Percentiles rank a stretch among this genome's conserved stretches.
phyloP scores from a whole-genome alignment of 2,888 invertebrate species.

The Thumatha senex region DNA sequence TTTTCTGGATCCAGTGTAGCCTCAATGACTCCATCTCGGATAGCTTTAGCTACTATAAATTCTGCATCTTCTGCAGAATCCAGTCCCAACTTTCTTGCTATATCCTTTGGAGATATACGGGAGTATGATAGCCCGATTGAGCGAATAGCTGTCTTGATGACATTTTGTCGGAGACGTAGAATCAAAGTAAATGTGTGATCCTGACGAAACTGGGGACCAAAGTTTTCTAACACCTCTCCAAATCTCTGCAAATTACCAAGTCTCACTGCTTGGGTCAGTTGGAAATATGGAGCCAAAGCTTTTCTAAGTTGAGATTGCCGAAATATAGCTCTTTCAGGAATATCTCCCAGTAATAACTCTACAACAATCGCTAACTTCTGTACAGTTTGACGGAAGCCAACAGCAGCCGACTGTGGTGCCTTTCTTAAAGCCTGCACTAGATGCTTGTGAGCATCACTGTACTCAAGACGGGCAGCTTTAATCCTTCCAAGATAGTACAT shows the following conservation, averaged over 20 bases:
- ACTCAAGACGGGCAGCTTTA: constrained; percentile 98
- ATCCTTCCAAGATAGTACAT: constrained; percentile 98
- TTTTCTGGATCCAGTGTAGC: constrained; percentile 97
- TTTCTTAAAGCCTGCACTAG: constrained; percentile 97
- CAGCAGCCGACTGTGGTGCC: constrained; percentile 98
- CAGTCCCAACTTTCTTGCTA: constrained; percentile 95
- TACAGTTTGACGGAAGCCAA: constrained; percentile 98
- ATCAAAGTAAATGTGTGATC: constrained; percentile 99
- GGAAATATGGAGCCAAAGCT: constrained; percentile 97
- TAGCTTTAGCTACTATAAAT: constrained; percentile 99
- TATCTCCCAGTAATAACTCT: constrained; percentile 97
- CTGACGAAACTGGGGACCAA: constrained; percentile 94
- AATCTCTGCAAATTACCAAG: constrained; percentile 97
- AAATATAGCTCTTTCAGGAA: constrained; percentile 98
- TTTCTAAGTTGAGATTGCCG: constrained; percentile 94
- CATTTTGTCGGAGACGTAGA: constrained; percentile 97
- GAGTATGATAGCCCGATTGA: constrained; percentile 98
- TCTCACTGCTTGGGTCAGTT: constrained; percentile 98
- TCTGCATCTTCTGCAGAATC: constrained; percentile 99
- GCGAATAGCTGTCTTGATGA: constrained; percentile 98
- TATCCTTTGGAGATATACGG: constrained; percentile 96
- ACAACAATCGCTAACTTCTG: constrained; percentile 98
- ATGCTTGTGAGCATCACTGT: constrained; percentile 98
- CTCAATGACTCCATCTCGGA: constrained; percentile 99
- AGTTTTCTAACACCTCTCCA: constrained; percentile 95